Percentiles rank a stretch among this genome's conserved stretches.
phyloP scores from a whole-genome alignment of 2,113 vertebrate genomes.

The Dascyllus trimaculatus region DNA sequence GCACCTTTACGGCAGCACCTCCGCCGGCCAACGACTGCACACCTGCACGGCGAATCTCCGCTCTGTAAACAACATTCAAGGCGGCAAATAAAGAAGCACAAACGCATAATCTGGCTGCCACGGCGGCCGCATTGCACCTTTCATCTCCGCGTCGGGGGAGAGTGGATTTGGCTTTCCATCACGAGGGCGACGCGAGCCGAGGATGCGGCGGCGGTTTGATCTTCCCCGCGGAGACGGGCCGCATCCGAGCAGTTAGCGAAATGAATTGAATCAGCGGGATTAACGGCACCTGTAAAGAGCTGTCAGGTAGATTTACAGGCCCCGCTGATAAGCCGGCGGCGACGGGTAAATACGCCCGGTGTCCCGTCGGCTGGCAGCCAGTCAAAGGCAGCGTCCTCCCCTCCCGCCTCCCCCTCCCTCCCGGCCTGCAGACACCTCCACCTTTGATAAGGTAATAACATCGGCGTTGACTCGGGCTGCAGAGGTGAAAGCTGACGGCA shows the following conservation, averaged over 20 bases:
- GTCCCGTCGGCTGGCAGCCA: constrained; percentile 77
- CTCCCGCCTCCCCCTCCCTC: constrained; percentile 69
- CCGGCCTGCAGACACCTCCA: constrained; percentile 84
- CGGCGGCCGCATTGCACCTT: constrained; percentile 64
- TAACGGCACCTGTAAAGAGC: constrained; percentile 85
- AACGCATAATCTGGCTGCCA: constrained; percentile 71
- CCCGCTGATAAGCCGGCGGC: constrained; percentile 74
- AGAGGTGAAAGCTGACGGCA: constrained; percentile 93
- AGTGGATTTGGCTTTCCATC: constrained; percentile 72
- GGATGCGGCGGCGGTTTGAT: constrained; percentile 74
- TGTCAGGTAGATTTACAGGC: constrained; percentile 84
- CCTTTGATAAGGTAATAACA: constrained; percentile 88
- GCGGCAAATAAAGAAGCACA: constrained; percentile 60
- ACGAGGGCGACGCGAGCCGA: constrained; percentile 68
- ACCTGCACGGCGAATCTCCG: constrained; percentile 66
- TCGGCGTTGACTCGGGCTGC: constrained; percentile 88
- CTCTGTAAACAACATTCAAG: constrained; percentile 54
- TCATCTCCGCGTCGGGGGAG: constrained; percentile 65
- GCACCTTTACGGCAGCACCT: constrained; percentile 11
- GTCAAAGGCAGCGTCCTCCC: constrained; percentile 74
- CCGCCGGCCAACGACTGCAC: constrained; percentile 27
- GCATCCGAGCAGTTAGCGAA: constrained; percentile 78
- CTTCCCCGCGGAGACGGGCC: constrained; percentile 67
- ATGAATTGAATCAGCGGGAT: constrained; percentile 84
- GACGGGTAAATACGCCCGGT: constrained; percentile 70